phyloP scores from a whole-genome alignment of 2,113 vertebrate genomes.

The Siphamia tubifer region DNA sequence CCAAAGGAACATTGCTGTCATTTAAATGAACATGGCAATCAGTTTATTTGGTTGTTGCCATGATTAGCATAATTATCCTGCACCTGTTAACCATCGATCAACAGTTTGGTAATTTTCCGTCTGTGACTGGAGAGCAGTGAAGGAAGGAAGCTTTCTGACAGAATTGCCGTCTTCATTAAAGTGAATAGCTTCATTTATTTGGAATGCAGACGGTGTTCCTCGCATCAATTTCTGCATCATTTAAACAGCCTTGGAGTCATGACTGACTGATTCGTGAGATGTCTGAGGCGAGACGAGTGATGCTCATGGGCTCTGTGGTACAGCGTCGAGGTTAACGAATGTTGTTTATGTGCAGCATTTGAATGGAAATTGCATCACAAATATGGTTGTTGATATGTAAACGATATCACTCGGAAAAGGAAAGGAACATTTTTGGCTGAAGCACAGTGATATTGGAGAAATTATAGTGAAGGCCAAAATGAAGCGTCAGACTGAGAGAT shows the following conservation, averaged over 20 bases:
- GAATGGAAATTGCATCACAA: constrained; percentile 16
- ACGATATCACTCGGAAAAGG: not conserved
- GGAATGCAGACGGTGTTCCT: constrained; percentile 19
- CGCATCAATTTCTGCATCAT: constrained; percentile 16
- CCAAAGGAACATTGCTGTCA: constrained; percentile 74
- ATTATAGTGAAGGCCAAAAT: too few relatives aligned
- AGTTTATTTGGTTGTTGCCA: constrained; percentile 78
- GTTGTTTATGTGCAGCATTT: constrained; percentile 6
- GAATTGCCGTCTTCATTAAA: constrained; percentile 59
- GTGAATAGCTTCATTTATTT: constrained; percentile 12
- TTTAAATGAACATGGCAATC: constrained; percentile 81
- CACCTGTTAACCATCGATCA: constrained; percentile 78
- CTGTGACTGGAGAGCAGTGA: constrained; percentile 47
- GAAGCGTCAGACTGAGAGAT: too few relatives aligned
- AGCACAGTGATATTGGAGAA: too few relatives aligned
- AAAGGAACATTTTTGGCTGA: not conserved
- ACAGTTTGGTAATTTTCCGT: constrained; percentile 72
- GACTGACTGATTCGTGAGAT: constrained; percentile 22
- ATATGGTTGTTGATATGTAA: not conserved
- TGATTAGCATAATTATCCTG: constrained; percentile 75
- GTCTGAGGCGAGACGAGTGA: not conserved
- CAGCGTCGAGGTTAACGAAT: constrained; percentile 34
- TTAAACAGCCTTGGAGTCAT: not conserved
- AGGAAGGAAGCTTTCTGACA: constrained; percentile 51
- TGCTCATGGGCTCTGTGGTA: constrained; percentile 4